These are phyloP conservation scores for Turritopsis rubra DNA, from an alignment of 30 jellyfish, hydroid and myxozoan genomes.

Conservation along the genomic window DNA sequence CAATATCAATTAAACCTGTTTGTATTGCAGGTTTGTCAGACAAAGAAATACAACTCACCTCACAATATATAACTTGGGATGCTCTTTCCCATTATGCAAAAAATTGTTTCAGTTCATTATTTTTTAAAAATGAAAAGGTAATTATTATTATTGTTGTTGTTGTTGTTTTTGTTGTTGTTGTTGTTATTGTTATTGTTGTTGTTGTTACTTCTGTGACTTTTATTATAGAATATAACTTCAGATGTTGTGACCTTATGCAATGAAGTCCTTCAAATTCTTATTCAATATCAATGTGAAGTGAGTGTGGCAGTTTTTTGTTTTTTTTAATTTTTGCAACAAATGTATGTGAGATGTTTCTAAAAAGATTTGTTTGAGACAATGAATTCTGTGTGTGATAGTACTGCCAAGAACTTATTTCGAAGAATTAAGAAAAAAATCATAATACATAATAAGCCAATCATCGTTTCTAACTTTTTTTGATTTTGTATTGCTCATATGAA, in stretches of 20 bases:
- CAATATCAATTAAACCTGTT: too few species aligned
- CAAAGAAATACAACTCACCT: slow-evolving; percentile 1
- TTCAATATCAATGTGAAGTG: slow-evolving; percentile 26
- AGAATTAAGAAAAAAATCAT: too few species aligned
- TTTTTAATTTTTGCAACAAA: background rate
- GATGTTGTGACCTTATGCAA: slow-evolving; percentile 9
- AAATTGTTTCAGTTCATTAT: slow-evolving; percentile 13
- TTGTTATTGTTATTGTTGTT: background rate
- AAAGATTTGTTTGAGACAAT: background rate
- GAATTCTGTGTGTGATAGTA: too few species aligned
- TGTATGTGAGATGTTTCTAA: background rate
- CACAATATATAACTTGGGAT: slow-evolving; percentile 19
- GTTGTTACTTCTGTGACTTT: background rate
- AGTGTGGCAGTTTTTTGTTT: background rate
- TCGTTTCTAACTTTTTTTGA: too few species aligned
- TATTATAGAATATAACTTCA: background rate
- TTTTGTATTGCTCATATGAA: too few species aligned
- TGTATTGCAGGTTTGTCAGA: background rate
- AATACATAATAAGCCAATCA: too few species aligned
- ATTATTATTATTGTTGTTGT: background rate
- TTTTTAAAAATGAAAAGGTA: slow-evolving; percentile 14
- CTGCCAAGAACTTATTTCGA: too few species aligned
- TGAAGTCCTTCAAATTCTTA: background rate
- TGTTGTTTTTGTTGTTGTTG: background rate
- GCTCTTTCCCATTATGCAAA: background rate